Percentiles rank a stretch among this genome's conserved stretches.
Conservation (phyloP, 2,888 invertebrate genomes). For the Sphecodes monilicornis region DNA sequence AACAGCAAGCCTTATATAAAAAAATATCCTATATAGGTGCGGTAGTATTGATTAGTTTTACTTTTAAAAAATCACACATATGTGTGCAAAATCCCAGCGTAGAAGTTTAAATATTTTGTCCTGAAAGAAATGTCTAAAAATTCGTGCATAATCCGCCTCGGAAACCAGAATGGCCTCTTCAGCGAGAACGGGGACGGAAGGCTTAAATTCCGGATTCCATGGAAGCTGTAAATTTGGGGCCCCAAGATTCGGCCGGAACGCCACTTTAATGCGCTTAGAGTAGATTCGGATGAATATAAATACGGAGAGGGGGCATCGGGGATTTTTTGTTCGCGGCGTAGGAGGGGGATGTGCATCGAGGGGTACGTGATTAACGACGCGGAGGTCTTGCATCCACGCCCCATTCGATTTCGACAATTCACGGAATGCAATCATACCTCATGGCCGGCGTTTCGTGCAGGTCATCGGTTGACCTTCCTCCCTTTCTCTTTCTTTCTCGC, state of each 20-base stretch:
- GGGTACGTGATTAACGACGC: conserved; percentile 47
- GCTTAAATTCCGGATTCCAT: not conserved
- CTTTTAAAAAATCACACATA: no score
- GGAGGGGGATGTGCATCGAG: not conserved
- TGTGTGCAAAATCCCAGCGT: no score
- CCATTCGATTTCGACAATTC: conserved; percentile 59
- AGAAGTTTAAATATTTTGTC: no score
- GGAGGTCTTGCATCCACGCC: conserved; percentile 25
- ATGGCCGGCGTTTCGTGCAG: conserved; percentile 49
- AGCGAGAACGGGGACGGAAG: not conserved
- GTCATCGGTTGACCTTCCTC: conserved; percentile 65
- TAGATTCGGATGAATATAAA: conserved; percentile 31
- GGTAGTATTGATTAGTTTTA: no score
- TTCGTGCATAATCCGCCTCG: not conserved
- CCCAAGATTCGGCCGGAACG: not conserved
- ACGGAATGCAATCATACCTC: conserved; percentile 57
- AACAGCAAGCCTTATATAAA: no score
- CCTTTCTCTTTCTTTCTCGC: conserved; percentile 47
- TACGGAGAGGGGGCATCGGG: not conserved
- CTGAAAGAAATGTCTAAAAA: not conserved
- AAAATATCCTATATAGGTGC: no score
- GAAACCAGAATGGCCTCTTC: not conserved
- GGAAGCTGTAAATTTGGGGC: conserved; percentile 7
- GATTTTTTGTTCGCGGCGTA: not conserved
- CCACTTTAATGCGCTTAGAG: not conserved